Evolutionary conservation across 2,113 vertebrate species (phyloP).

Genomic region (Caranx ignobilis): DNA sequence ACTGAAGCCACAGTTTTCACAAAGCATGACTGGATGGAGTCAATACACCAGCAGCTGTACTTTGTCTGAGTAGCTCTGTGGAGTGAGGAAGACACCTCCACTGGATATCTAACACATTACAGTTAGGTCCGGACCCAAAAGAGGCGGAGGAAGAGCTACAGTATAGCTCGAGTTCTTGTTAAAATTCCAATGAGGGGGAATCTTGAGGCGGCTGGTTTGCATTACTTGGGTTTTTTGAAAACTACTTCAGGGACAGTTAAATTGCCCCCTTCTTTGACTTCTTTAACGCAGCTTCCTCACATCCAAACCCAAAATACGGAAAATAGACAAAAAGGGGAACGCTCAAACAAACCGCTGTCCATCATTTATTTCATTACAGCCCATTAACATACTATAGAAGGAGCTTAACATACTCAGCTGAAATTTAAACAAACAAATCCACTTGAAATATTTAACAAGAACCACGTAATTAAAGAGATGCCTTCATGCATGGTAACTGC

Average conservation of each 20-base stretch:
- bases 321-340: constrained; percentile 67
- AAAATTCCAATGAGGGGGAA: constrained; percentile 54
- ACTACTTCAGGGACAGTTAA: constrained; percentile 64
- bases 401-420: constrained; percentile 45
- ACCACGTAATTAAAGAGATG: constrained; percentile 27
- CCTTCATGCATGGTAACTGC: background rate
- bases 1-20: constrained; percentile 36
- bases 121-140: constrained; percentile 36
- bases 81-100: constrained; percentile 24
- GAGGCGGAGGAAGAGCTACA: constrained; percentile 32
- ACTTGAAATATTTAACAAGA: constrained; percentile 16
- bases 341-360: constrained; percentile 68
- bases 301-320: constrained; percentile 70
- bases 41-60: constrained; percentile 11
- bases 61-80: constrained; percentile 31
- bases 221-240: constrained; percentile 65
- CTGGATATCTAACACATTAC: constrained; percentile 25
- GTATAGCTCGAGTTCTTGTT: constrained; percentile 52
- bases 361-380: constrained; percentile 70
- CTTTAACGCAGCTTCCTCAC: constrained; percentile 57
- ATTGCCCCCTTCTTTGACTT: constrained; percentile 66
- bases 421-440: constrained; percentile 48
- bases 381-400: constrained; percentile 60
- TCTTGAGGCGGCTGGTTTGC: constrained; percentile 71
- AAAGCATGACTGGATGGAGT: constrained; percentile 23